These are phyloP conservation scores for Tribolium castaneum DNA, from an alignment of 1,140 invertebrate species.

Conservation along the genomic window DNA sequence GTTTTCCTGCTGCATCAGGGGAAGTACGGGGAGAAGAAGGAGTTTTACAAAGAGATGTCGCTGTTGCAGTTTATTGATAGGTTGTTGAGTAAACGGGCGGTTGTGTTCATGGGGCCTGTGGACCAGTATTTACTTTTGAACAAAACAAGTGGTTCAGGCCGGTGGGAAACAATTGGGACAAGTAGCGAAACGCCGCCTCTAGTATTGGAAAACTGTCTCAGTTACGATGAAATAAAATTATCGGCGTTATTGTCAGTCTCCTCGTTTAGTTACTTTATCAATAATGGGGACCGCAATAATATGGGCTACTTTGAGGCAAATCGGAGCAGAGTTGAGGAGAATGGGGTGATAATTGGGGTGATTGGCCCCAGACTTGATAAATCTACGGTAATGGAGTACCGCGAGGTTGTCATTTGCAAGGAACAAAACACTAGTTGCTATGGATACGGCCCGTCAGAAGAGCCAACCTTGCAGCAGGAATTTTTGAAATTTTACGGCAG, in stretches of 20 bases:
- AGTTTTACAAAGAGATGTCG: constrained; percentile 62
- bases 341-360: constrained; percentile 59
- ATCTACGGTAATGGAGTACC: constrained; percentile 68
- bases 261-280: constrained; percentile 73
- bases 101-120: constrained; percentile 53
- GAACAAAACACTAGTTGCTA: constrained; percentile 66
- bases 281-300: constrained; percentile 72
- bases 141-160: constrained; percentile 62
- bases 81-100: constrained; percentile 64
- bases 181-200: constrained; percentile 63
- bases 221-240: constrained; percentile 72
- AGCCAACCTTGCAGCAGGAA: neutral
- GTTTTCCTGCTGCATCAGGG: constrained; percentile 38
- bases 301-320: constrained; percentile 63
- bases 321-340: constrained; percentile 38
- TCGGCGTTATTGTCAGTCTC: constrained; percentile 72
- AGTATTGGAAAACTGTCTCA: constrained; percentile 66
- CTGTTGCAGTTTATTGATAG: constrained; percentile 63
- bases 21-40: constrained; percentile 37
- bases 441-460: constrained; percentile 61
- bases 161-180: constrained; percentile 68
- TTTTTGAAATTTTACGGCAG: constrained; percentile 25
- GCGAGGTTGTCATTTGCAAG: constrained; percentile 67
- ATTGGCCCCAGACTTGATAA: constrained; percentile 67
- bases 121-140: constrained; percentile 65